Evolutionary conservation across 2,888 invertebrate species (phyloP).

Genomic region (Argyra leucocephala): DNA sequence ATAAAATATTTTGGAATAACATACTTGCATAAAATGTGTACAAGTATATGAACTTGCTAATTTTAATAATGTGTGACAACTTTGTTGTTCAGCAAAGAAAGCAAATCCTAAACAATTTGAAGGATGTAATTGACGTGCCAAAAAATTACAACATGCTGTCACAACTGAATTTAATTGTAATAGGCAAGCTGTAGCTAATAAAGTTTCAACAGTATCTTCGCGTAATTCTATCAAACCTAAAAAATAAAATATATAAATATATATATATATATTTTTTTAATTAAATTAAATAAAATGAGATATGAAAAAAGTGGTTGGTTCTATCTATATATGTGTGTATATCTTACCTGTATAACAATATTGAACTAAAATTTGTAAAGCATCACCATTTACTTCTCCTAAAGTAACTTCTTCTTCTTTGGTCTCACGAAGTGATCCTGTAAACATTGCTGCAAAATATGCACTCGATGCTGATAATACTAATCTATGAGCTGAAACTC

Average conservation of each 20-base stretch:
- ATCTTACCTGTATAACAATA: conserved; percentile 79
- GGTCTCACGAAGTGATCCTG: conserved; percentile 74
- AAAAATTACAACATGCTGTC: conserved; percentile 79
- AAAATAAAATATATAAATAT: conserved; percentile 18
- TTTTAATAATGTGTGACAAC: conserved; percentile 68
- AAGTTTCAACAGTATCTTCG: conserved; percentile 84
- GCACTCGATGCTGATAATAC: conserved; percentile 86
- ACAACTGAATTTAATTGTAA: conserved; percentile 78
- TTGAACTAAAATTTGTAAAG: conserved; percentile 71
- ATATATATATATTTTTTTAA: not conserved
- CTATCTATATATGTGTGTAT: not conserved
- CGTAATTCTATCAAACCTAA: conserved; percentile 59
- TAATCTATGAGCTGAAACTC: conserved; percentile 74
- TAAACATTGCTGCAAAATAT: conserved; percentile 95
- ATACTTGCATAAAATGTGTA: conserved; percentile 72
- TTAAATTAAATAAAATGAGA: too few relatives aligned
- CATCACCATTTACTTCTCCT: conserved; percentile 76
- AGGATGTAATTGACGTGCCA: conserved; percentile 77
- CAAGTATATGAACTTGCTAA: conserved; percentile 78
- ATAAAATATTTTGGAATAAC: too few relatives aligned
- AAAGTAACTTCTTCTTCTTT: conserved; percentile 74
- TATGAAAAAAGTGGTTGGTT: too few relatives aligned
- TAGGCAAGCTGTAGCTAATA: conserved; percentile 78
- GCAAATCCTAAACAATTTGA: conserved; percentile 91
- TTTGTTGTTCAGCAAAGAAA: conserved; percentile 86